These are phyloP conservation scores for Lamproptera curius DNA, from an alignment of 2,888 invertebrate species.

Conservation along the genomic window DNA sequence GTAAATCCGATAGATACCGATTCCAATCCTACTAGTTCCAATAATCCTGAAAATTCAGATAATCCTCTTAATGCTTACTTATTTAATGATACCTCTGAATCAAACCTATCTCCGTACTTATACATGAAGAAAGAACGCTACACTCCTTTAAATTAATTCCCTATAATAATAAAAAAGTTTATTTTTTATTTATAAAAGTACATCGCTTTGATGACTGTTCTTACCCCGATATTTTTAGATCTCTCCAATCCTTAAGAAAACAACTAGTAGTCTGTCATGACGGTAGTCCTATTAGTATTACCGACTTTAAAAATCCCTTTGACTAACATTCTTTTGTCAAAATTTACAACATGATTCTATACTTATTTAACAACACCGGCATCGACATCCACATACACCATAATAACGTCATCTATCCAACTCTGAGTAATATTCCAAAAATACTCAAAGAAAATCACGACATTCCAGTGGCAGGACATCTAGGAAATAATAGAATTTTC, in stretches of 20 bases:
- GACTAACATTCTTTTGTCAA: neutral
- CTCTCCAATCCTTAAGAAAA: neutral
- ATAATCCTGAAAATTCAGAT: neutral
- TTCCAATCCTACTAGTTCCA: neutral
- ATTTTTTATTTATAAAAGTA: neutral
- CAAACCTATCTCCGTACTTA: neutral
- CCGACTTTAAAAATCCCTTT: conserved; percentile 3
- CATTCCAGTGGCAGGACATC: neutral
- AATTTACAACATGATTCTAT: conserved; percentile 1
- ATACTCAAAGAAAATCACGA: conserved; percentile 1
- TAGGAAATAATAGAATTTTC: neutral
- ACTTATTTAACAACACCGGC: conserved; percentile 2
- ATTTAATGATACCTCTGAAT: neutral
- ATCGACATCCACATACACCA: neutral
- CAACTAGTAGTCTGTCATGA: neutral
- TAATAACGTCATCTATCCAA: neutral
- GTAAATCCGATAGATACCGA: neutral
- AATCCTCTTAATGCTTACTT: neutral
- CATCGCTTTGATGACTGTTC: neutral
- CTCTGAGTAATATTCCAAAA: neutral
- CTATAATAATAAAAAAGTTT: neutral
- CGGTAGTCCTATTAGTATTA: neutral
- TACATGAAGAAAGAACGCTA: neutral
- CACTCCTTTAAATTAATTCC: neutral
- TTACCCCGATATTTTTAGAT: neutral